These are phyloP conservation scores for Encarsia formosa DNA, from an alignment of 2,888 invertebrate species.

Conservation along the genomic window DNA sequence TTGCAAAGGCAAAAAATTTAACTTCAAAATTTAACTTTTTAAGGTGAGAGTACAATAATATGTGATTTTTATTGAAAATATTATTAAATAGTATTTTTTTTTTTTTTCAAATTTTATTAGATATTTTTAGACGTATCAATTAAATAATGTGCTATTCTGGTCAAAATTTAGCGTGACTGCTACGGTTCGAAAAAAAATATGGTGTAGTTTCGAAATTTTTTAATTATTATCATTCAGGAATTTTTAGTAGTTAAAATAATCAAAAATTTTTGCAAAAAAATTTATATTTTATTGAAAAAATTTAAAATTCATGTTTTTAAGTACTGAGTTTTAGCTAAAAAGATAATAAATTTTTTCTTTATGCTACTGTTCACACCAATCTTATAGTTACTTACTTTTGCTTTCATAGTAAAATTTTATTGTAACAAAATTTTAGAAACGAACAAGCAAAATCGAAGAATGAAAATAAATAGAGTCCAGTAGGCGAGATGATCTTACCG, in stretches of 20 bases:
- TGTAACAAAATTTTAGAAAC: neutral
- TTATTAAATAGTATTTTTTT: no score
- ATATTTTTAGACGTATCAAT: neutral
- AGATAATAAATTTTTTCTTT: neutral
- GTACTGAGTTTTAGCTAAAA: neutral
- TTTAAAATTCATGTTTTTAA: neutral
- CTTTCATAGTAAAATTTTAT: neutral
- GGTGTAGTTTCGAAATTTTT: neutral
- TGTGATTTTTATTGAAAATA: no score
- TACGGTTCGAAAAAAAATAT: neutral
- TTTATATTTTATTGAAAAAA: neutral
- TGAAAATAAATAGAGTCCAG: neutral
- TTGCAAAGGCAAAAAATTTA: no score
- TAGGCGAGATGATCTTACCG: constrained; percentile 8
- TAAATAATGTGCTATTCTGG: neutral
- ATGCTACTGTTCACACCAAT: neutral
- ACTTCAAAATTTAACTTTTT: no score
- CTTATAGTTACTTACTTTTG: neutral
- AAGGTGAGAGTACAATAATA: no score
- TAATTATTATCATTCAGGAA: neutral
- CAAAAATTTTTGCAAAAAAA: neutral
- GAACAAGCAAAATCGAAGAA: neutral
- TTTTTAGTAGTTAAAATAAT: neutral
- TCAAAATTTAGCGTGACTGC: neutral
- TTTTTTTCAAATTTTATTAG: neutral